phyloP scores from a whole-genome alignment of 2,888 invertebrate genomes.

The Himalopsyche anomala region DNA sequence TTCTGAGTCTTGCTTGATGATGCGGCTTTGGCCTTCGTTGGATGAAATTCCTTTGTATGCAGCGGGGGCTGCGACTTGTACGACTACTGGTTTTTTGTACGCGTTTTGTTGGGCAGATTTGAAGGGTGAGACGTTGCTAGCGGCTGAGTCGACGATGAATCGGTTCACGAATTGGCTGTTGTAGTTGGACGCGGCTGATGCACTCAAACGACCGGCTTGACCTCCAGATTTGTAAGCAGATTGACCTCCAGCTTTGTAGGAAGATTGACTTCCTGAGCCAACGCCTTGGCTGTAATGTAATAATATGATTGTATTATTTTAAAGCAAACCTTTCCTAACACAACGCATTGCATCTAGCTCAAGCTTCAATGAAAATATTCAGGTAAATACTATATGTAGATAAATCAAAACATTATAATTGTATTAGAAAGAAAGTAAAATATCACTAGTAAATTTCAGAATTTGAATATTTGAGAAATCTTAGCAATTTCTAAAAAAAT shows the following conservation, averaged over 20 bases:
- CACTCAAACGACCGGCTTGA: not conserved
- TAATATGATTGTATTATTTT: too few species aligned
- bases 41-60: slow-evolving; percentile 27
- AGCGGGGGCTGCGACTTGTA: not conserved
- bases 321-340: too few species aligned
- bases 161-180: slow-evolving; percentile 52
- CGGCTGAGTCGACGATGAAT: slow-evolving; percentile 51
- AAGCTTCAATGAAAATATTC: too few species aligned
- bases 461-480: too few species aligned
- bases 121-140: slow-evolving; percentile 50
- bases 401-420: too few species aligned
- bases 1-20: slow-evolving; percentile 58
- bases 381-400: too few species aligned
- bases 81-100: not conserved
- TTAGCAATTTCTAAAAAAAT: too few species aligned
- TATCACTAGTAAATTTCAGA: too few species aligned
- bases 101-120: not conserved
- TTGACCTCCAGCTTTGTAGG: too few species aligned
- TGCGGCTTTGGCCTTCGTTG: slow-evolving; percentile 58
- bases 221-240: not conserved
- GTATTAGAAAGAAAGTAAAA: too few species aligned
- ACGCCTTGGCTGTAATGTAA: too few species aligned
- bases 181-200: slow-evolving; percentile 22
- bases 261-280: not conserved
- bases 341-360: too few species aligned